Conservation (phyloP, 2,797 vertebrate genomes). For the Hydrocynus forskahlii region DNA sequence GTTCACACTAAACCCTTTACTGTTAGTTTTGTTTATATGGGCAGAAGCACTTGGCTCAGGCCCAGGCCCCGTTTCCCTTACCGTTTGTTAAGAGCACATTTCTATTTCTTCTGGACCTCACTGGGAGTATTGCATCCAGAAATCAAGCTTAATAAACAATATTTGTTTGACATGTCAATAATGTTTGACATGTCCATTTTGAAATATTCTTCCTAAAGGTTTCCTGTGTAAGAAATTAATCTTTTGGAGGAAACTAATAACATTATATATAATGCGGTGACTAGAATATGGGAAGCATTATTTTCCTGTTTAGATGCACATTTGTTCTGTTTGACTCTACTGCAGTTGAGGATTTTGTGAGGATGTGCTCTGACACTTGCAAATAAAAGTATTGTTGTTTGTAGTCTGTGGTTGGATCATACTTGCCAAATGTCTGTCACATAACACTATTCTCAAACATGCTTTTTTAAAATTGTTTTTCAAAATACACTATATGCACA, state of each 20-base stretch:
- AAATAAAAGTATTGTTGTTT: constrained; percentile 57
- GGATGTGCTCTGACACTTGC: constrained; percentile 39
- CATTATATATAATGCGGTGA: background rate
- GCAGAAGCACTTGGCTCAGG: constrained; percentile 48
- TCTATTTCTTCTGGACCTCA: constrained; percentile 19
- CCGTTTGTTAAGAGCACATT: constrained; percentile 22
- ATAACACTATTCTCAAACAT: no score
- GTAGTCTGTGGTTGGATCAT: constrained; percentile 34
- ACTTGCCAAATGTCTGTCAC: no score
- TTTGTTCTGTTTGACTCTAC: background rate
- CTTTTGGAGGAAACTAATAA: background rate
- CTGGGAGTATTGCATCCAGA: constrained; percentile 14
- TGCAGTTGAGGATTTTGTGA: constrained; percentile 31
- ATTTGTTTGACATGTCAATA: background rate
- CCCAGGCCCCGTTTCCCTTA: constrained; percentile 8
- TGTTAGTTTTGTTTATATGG: constrained; percentile 45
- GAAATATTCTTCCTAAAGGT: background rate
- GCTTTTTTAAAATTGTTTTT: no score
- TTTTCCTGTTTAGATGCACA: constrained; percentile 2
- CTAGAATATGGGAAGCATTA: background rate
- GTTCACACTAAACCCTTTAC: background rate
- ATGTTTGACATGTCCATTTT: constrained; percentile 3
- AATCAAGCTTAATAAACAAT: constrained; percentile 5
- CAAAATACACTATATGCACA: no score
- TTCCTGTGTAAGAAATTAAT: constrained; percentile 4